Base-by-base conservation (phyloP, 2,888 invertebrate genomes). In the Timema cristinae region DNA sequence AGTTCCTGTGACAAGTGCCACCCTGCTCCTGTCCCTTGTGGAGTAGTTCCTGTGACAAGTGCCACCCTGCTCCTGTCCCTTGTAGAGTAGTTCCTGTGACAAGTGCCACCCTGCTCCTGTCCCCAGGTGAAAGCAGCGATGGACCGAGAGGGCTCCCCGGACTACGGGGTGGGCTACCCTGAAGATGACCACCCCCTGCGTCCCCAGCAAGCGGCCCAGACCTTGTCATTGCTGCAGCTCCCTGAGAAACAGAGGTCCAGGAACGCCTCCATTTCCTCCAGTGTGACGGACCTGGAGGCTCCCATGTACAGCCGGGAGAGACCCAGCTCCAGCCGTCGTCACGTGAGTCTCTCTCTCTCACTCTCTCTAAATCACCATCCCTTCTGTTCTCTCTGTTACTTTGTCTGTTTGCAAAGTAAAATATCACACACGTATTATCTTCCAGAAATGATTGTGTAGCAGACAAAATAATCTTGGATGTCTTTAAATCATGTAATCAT, bases 141-240 rank as follows among this genome's bases (percentile, higher is more conserved):
- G 71, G 71, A 71, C 56, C 70, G 73, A 15, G 74, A 74, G 47
- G 70, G 70, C 54, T 73, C 73, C 7, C 73, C 73, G 5, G 75
- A 75, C 70, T 72, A 72, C 74, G 86, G 86, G 48, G 85, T 86
- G 76, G 87, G 86, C 59, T 87, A 82, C 78, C 83, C 86, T 73
- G 82, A 85, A 67, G 85, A 86, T 73, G 86, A 86, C 73, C 86
- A 87, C 77, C 86, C 85, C 50, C 78, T 86, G 72, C 82, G 84
- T 71, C 84, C 84, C 59, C 84, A 84, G 7, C 81, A 83, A 63
- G 77, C 76, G 32, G 77, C 77, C 0, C 78, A 78, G 73, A 75
- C 77, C 13, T 75, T 78, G 16, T 76, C 77, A 11, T 71, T 78
- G 59, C 80, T 87, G 56, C 82, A 83, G 72, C 82, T 85, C 7